phyloP scores from a whole-genome alignment of 2,888 invertebrate genomes.

The Alsophila aescularia region DNA sequence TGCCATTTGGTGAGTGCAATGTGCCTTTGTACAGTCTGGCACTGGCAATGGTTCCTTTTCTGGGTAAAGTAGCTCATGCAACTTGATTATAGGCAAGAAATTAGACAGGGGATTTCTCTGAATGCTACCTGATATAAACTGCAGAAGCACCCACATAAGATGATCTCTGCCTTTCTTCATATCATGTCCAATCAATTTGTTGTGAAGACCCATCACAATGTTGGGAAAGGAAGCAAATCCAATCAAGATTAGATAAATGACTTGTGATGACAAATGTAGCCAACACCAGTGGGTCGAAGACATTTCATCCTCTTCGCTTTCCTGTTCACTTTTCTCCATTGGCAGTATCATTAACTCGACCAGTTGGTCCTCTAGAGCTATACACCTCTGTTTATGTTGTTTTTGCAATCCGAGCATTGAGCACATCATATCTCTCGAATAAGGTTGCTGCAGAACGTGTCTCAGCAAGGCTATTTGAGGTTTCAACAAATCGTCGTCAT shows the following conservation, averaged over 20 bases:
- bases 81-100: slow-evolving; percentile 94
- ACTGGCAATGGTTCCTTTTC: slow-evolving; percentile 95
- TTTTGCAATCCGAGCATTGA: slow-evolving; percentile 97
- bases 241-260: slow-evolving; percentile 97
- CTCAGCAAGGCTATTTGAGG: slow-evolving; percentile 94
- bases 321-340: slow-evolving; percentile 94
- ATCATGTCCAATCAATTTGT: slow-evolving; percentile 91
- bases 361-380: slow-evolving; percentile 95
- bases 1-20: slow-evolving; percentile 96
- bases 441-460: slow-evolving; percentile 97
- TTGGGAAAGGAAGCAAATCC: slow-evolving; percentile 97
- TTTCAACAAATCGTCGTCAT: slow-evolving; percentile 93
- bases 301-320: slow-evolving; percentile 85
- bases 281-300: slow-evolving; percentile 92
- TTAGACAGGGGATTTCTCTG: slow-evolving; percentile 95
- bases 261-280: slow-evolving; percentile 96
- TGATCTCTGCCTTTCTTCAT: slow-evolving; percentile 96
- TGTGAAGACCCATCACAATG: slow-evolving; percentile 94
- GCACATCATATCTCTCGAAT: slow-evolving; percentile 98
- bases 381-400: slow-evolving; percentile 94
- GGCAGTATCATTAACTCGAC: slow-evolving; percentile 95
- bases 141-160: slow-evolving; percentile 99
- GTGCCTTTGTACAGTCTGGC: slow-evolving; percentile 94
- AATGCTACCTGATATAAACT: slow-evolving; percentile 98
- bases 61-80: slow-evolving; percentile 96